A percentile compares a stretch with the other conserved stretches of the same genome.
phyloP scores from a whole-genome alignment of 2,888 invertebrate genomes.

The Conchocele bisecta region DNA sequence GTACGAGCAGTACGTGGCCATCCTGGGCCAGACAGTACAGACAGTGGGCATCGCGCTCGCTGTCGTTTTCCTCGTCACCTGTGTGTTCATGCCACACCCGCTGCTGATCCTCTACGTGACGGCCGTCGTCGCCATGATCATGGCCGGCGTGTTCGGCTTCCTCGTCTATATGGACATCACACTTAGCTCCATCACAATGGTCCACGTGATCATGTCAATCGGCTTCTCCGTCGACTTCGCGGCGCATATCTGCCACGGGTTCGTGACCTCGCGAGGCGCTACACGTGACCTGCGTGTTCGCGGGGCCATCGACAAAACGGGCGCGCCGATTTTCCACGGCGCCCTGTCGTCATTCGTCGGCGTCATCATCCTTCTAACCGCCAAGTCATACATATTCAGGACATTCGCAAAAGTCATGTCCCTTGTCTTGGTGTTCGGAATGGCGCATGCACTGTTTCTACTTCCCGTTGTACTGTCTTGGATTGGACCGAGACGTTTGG shows the following conservation, averaged over 20 bases:
- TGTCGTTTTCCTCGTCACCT: constrained; percentile 70
- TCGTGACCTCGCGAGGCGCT: constrained; percentile 37
- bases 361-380: constrained; percentile 45
- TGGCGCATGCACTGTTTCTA: constrained; percentile 49
- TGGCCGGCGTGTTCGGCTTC: constrained; percentile 72
- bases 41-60: constrained; percentile 71
- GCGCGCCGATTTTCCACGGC: constrained; percentile 57
- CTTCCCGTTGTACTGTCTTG: constrained; percentile 54
- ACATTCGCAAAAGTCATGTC: constrained; percentile 64
- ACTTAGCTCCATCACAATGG: constrained; percentile 72
- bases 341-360: constrained; percentile 61
- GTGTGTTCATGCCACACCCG: constrained; percentile 74
- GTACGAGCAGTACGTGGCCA: constrained; percentile 74
- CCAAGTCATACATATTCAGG: constrained; percentile 57
- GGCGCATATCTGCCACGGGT: constrained; percentile 68
- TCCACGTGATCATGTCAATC: constrained; percentile 73
- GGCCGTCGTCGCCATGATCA: constrained; percentile 66
- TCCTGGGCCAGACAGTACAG: constrained; percentile 71
- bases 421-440: constrained; percentile 57
- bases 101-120: constrained; percentile 66
- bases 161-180: constrained; percentile 69
- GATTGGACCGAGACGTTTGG: constrained; percentile 57
- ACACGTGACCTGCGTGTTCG: constrained; percentile 35
- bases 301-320: constrained; percentile 44
- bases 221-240: constrained; percentile 75